These are phyloP conservation scores for Epizoanthus illoricatus DNA, from an alignment of 92 coral and sea anemone species.

Conservation along the genomic window DNA sequence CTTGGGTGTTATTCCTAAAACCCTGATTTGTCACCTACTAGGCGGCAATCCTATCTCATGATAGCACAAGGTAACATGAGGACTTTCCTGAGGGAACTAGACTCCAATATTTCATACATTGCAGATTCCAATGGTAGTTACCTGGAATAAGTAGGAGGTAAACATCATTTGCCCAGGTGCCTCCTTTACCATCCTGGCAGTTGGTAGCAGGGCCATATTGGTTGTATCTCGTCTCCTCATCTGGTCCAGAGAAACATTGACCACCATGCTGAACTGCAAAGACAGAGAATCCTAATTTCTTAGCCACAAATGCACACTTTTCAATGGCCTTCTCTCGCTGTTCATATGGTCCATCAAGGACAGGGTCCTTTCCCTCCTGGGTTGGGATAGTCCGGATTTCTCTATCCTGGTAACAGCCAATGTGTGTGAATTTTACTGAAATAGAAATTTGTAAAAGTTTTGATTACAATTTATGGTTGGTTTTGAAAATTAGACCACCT, in stretches of 20 bases:
- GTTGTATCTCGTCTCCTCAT: slow-evolving; percentile 14
- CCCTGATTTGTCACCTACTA: too few species aligned
- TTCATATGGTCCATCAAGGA: slow-evolving; percentile 25
- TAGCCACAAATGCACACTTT: slow-evolving; percentile 36
- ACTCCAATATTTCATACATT: too few species aligned
- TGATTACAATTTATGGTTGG: too few species aligned
- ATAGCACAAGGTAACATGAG: too few species aligned
- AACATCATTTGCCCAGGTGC: slow-evolving; percentile 25
- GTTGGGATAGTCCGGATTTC: slow-evolving; percentile 11
- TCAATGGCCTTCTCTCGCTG: slow-evolving; percentile 31
- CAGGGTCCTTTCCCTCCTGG: slow-evolving; percentile 21
- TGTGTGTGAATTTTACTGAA: slow-evolving; percentile 33
- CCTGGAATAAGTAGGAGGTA: slow-evolving; percentile 19
- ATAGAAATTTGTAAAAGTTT: background rate
- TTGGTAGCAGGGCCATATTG: slow-evolving; percentile 5
- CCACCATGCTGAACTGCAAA: slow-evolving; percentile 46
- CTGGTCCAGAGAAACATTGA: slow-evolving; percentile 30
- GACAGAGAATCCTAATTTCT: slow-evolving; percentile 26
- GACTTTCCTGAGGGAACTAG: too few species aligned
- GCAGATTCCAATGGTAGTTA: background rate
- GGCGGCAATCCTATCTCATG: too few species aligned
- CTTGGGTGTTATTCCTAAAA: too few species aligned
- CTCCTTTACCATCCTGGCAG: slow-evolving; percentile 25
- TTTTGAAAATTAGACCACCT: too few species aligned
- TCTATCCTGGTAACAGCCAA: slow-evolving; percentile 43